Evolutionary conservation across 2,113 vertebrate genomes (phyloP), one percentile per base, ranked within the genome.

Genomic region (Pelmatolapia mariae): DNA sequence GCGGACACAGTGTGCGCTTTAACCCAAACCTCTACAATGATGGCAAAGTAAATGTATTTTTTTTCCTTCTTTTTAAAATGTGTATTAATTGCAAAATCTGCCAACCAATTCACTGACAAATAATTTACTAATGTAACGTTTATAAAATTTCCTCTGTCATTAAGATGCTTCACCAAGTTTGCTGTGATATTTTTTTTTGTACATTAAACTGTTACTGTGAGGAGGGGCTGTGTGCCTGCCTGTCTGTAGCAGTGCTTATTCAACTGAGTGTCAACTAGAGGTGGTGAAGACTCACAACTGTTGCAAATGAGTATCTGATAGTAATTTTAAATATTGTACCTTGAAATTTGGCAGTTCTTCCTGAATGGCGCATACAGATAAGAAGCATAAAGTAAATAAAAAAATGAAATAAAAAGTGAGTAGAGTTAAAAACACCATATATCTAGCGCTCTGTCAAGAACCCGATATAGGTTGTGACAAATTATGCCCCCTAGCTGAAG

Each of bases 1-100:
- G 99, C 7, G 98, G 98, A 38, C 98, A 99, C 95, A 99, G 98
- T 0, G 98, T 99, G 87, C 97, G 99, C 91, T 99, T 99, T 93
- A 99, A 99, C 95, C 99, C 98, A 84, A 99, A 99, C 93, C 98
- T 99, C 94, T 99, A 99, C 96, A 99, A 99, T 16, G 99, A 99
- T 81, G 99, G 99, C 96, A 99, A 99, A 96, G 99, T 99, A 91
- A 94, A 1, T 61, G n/a, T 8, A 1, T 6, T 43, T 71, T 43
- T 24, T 71, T 4, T 68, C 2, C 68, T 26, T 45, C 22, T 45
- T 73, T 73, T 73, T 26, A 45, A 45, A 73, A 45, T 73, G 68
- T 73, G 38, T 45, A 73, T 45, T 45, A 26, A 45, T 16, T 73
- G 8, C 5, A 45, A 73, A 45, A 73, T 15, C 22, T 24, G 22